phyloP scores from a whole-genome alignment of 92 coral and sea anemone species.

The Blastomussa wellsi region DNA sequence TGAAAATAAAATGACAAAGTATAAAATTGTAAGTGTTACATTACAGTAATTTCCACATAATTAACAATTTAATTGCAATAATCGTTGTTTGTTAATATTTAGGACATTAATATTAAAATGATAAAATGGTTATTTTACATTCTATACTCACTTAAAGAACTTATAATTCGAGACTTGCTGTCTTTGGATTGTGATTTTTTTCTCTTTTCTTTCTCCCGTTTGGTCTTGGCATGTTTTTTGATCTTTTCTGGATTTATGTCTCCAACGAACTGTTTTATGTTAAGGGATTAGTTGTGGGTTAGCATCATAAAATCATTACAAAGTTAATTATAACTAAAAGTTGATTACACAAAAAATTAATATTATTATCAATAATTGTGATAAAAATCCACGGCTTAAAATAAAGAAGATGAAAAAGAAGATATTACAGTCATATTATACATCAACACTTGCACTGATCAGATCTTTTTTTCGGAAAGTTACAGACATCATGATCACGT shows the following conservation, averaged over 20 bases:
- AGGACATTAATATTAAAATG: not conserved
- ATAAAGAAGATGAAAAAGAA: not conserved
- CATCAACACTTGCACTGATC: not conserved
- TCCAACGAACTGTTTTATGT: conserved; percentile 18
- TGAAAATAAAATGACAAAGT: too few species aligned
- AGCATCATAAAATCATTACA: not conserved
- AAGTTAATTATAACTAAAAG: not conserved
- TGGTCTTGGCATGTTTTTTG: conserved; percentile 29
- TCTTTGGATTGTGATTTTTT: conserved; percentile 37
- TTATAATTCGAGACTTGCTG: conserved; percentile 40
- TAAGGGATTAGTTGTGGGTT: conserved; percentile 18
- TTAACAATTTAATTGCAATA: not conserved
- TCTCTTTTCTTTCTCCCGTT: conserved; percentile 38
- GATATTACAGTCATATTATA: too few species aligned
- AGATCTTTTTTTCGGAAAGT: not conserved
- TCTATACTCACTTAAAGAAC: conserved; percentile 34
- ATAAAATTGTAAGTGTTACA: too few species aligned
- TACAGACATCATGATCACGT: not conserved
- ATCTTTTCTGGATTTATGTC: conserved; percentile 14
- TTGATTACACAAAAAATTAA: not conserved
- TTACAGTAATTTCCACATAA: not conserved
- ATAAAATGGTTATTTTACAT: not conserved
- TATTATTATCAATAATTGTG: not conserved
- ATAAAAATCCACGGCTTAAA: not conserved
- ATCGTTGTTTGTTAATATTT: not conserved